Percentiles rank a stretch among this genome's conserved stretches.
These are phyloP conservation scores for Bellardia pandia DNA, from an alignment of 2,888 invertebrate genomes.

Conservation along the genomic window DNA sequence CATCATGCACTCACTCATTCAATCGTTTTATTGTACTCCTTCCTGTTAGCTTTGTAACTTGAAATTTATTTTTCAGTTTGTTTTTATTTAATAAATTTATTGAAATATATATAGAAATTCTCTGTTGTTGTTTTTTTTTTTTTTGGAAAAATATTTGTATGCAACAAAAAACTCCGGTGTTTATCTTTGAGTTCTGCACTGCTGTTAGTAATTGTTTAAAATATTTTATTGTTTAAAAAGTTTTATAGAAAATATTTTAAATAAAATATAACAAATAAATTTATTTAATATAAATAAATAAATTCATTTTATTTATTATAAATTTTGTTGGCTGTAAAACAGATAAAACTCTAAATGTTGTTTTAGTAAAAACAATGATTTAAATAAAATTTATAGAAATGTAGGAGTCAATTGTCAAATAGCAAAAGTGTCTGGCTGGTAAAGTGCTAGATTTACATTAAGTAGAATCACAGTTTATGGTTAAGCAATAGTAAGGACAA, in stretches of 20 bases:
- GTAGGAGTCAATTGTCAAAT: constrained; percentile 7
- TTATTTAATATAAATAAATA: constrained; percentile 27
- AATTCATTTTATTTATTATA: constrained; percentile 48
- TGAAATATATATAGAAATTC: not conserved
- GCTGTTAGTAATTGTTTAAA: constrained; percentile 73
- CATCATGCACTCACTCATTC: not conserved
- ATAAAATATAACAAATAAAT: constrained; percentile 31
- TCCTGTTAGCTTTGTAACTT: not conserved
- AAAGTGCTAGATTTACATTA: not conserved
- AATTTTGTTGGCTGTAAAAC: not conserved
- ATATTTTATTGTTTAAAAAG: constrained; percentile 71
- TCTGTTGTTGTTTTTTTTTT: not conserved
- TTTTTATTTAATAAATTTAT: not conserved
- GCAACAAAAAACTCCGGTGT: constrained; percentile 22
- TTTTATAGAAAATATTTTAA: constrained; percentile 54
- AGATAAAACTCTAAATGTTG: not conserved
- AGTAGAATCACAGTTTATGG: not conserved
- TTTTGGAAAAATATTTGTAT: not conserved
- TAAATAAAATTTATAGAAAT: not conserved
- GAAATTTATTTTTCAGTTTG: not conserved
- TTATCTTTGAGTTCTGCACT: constrained; percentile 63
- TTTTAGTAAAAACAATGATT: constrained; percentile 5
- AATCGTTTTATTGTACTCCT: not conserved
- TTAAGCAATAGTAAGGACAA: not conserved
- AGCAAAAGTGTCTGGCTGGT: not conserved